Evolutionary conservation across 2,113 vertebrate species (phyloP), one percentile per base, ranked within the genome.

Genomic region (Piaya cayana): DNA sequence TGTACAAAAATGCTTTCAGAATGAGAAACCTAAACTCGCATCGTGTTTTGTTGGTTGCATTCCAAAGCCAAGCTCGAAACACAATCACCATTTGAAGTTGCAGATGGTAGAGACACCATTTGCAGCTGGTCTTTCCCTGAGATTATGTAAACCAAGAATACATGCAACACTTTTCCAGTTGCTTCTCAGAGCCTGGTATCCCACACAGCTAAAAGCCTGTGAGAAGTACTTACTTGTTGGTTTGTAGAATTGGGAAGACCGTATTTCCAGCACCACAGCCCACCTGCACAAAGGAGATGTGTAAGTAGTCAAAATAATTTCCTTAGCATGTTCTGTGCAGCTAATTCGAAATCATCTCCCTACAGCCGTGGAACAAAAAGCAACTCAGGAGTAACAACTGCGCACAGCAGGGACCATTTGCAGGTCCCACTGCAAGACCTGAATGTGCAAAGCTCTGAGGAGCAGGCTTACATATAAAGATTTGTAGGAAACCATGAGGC

Each of bases 241-340:
- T 99, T 96, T 99, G 99, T 76, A 99, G 96, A 96, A 99, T 99
- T 22, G 99, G 99, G 95, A 99, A 99, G 60, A 99, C 99, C 4
- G 99, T 99, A 96, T 99, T 99, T 77, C 99, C 99, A 59, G 99
- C 99, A 78, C 99, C 99, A 96, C 99, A 99, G 96, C 99, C 99
- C 68, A 99, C 99, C 99, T 99, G 97, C n/a, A 83, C 60, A 96
- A 52, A 97, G 70, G 2, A 82, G 49, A 91, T 3, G 8, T 2
- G 34, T 37, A 45, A 18, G 45, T 0, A 59, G 26, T 94, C 52
- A 82, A 81, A 93, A 86, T 2, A 25, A 56, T 67, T 84, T 72
- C 72, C 82, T 71, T 90, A 82, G 58, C 34, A 37, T 1, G 1
- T 42, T 12, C 64, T 50, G 16, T 14, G 32, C 59, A 74, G 26